phyloP scores from a whole-genome alignment of 2,113 vertebrate genomes.

The Crotalus viridis region DNA sequence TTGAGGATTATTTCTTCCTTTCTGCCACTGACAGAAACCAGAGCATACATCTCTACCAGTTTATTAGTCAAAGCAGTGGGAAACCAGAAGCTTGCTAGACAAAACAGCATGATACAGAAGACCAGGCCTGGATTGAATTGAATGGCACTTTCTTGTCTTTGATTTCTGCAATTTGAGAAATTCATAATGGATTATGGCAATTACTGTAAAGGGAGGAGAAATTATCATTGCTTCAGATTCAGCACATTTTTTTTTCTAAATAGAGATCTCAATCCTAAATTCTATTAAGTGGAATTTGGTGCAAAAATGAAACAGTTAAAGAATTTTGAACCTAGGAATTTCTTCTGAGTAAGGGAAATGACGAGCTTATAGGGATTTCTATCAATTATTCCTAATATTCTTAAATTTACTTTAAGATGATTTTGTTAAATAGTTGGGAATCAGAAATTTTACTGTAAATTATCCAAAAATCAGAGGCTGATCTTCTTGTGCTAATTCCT shows the following conservation, averaged over 20 bases:
- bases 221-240: conserved; percentile 42
- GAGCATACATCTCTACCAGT: conserved; percentile 53
- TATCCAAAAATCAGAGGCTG: background rate
- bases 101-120: conserved; percentile 37
- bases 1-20: conserved; percentile 63
- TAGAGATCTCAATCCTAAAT: background rate
- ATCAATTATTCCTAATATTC: background rate
- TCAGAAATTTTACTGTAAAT: background rate
- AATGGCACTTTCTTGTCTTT: conserved; percentile 52
- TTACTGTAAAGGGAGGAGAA: conserved; percentile 24
- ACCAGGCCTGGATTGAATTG: conserved; percentile 56
- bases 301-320: background rate
- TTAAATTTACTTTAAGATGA: background rate
- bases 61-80: conserved; percentile 40
- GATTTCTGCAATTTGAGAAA: conserved; percentile 45
- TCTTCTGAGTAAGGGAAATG: background rate
- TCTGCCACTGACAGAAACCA: conserved; percentile 64
- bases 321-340: background rate
- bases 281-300: background rate
- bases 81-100: conserved; percentile 24
- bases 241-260: conserved; percentile 43
- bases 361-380: background rate
- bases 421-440: background rate
- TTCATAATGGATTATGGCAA: conserved; percentile 34
- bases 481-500: background rate